phyloP scores from a whole-genome alignment of 2,888 invertebrate genomes.

The Terebella lapidaria region DNA sequence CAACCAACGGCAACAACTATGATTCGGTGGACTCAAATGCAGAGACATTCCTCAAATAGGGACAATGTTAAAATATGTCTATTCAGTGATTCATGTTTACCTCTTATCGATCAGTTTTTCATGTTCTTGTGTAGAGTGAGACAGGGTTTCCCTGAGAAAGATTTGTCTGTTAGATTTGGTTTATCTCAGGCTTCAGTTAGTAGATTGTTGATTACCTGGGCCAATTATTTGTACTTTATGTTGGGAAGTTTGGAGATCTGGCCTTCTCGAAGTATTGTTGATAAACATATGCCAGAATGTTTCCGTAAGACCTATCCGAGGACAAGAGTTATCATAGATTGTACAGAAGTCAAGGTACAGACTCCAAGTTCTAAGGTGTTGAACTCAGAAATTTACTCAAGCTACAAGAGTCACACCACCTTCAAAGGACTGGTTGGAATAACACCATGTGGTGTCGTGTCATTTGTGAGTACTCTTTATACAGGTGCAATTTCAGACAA shows the following conservation, averaged over 20 bases:
- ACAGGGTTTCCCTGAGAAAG: too few relatives aligned
- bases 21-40: too few relatives aligned
- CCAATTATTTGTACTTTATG: neutral
- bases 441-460: constrained; percentile 14
- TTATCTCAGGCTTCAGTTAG: neutral
- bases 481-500: constrained; percentile 18
- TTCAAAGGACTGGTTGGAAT: constrained; percentile 17
- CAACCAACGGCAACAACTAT: too few relatives aligned
- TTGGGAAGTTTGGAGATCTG: neutral
- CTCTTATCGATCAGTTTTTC: too few relatives aligned
- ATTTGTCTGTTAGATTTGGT: neutral
- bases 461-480: constrained; percentile 18
- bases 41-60: too few relatives aligned
- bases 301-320: neutral
- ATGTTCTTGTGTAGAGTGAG: too few relatives aligned
- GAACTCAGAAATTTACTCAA: constrained; percentile 18
- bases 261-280: neutral
- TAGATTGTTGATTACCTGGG: constrained; percentile 1
- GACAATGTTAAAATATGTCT: too few relatives aligned
- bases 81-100: too few relatives aligned
- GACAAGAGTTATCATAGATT: constrained; percentile 18
- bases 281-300: neutral
- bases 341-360: constrained; percentile 22
- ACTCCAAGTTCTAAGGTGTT: too few relatives aligned
- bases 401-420: constrained; percentile 20